A percentile compares a stretch with the other conserved stretches of the same genome.
Conservation (phyloP, 2,888 invertebrate species). For the Blomia tropicalis region DNA sequence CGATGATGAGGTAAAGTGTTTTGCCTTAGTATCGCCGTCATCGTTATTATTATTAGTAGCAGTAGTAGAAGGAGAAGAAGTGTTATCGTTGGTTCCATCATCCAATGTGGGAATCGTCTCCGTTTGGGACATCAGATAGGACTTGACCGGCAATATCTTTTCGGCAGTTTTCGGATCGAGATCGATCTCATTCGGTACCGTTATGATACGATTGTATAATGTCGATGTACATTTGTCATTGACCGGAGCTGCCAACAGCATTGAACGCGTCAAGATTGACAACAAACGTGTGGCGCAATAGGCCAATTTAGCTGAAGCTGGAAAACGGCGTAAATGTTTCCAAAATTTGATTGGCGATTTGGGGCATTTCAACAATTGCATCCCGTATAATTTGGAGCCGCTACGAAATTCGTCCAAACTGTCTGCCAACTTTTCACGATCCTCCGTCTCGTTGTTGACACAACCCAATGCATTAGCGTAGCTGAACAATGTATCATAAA, state of each 20-base stretch:
- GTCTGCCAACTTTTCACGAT: slow-evolving; percentile 5
- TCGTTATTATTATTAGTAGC: neutral
- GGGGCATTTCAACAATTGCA: slow-evolving; percentile 3
- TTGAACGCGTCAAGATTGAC: slow-evolving; percentile 3
- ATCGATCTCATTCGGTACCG: neutral
- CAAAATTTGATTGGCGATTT: slow-evolving; percentile 10
- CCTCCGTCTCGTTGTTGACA: neutral
- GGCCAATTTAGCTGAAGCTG: neutral
- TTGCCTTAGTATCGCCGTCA: neutral
- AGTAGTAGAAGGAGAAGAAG: neutral
- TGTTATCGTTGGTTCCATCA: neutral
- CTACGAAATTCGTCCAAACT: slow-evolving; percentile 6
- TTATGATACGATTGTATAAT: neutral
- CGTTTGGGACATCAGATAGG: neutral
- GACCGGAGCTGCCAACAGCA: neutral
- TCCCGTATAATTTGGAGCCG: slow-evolving; percentile 7
- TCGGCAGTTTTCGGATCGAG: neutral
- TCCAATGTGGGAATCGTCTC: neutral
- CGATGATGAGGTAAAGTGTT: neutral
- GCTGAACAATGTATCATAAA: slow-evolving; percentile 5
- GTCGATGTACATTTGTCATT: neutral
- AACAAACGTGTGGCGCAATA: slow-evolving; percentile 9
- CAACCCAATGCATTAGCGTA: slow-evolving; percentile 6
- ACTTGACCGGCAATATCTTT: neutral
- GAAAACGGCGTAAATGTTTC: slow-evolving; percentile 16